These are phyloP conservation scores for Trichonephila clavipes DNA, from an alignment of 1,140 invertebrate genomes.

Conservation along the genomic window DNA sequence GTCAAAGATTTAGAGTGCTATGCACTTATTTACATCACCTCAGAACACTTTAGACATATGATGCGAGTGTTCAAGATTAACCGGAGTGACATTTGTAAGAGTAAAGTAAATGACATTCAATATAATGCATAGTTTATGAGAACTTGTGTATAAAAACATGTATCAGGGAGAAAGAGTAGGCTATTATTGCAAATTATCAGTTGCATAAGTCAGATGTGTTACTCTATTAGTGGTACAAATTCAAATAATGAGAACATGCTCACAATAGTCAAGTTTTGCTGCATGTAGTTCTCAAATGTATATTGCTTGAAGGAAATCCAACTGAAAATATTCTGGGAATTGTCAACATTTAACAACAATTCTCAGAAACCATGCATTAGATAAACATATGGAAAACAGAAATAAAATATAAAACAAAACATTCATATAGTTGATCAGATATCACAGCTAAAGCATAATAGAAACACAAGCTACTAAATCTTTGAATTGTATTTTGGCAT, in stretches of 20 bases:
- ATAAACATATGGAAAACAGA: constrained; percentile 4
- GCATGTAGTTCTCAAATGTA: no score
- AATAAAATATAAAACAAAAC: constrained; percentile 51
- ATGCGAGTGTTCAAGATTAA: constrained; percentile 70
- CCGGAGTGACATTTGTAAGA: constrained; percentile 43
- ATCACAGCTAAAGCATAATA: constrained; percentile 76
- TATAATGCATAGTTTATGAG: constrained; percentile 67
- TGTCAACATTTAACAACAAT: not conserved
- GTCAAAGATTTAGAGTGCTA: constrained; percentile 75
- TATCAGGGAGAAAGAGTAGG: not conserved
- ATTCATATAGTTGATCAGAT: constrained; percentile 56
- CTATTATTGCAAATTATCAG: not conserved
- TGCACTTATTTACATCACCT: constrained; percentile 75
- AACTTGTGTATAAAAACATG: not conserved
- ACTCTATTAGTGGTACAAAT: not conserved
- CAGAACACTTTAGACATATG: constrained; percentile 59
- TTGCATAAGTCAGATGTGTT: not conserved
- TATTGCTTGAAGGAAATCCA: not conserved
- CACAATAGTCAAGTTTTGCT: not conserved
- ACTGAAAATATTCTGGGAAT: not conserved
- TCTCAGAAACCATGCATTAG: constrained; percentile 56
- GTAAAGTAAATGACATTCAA: constrained; percentile 24
- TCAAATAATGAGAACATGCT: not conserved
- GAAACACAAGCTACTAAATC: constrained; percentile 72
- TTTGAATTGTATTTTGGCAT: constrained; percentile 68